phyloP scores from a whole-genome alignment of 2,888 invertebrate species.

The Parnassius glacialis region DNA sequence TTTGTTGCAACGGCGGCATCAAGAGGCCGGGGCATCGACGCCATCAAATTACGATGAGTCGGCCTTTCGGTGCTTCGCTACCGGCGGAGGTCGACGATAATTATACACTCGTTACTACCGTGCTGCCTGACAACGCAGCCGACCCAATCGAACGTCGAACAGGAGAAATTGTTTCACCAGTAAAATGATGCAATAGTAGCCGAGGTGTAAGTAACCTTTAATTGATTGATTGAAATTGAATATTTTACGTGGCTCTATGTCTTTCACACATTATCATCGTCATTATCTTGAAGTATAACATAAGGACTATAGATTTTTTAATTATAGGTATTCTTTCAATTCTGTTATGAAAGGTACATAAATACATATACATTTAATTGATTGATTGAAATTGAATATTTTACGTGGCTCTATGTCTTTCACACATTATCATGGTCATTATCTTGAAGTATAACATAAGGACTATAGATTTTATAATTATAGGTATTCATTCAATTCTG shows the following conservation, averaged over 20 bases:
- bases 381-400: not conserved
- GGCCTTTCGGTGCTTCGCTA: slow-evolving; percentile 78
- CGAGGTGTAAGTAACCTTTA: not conserved
- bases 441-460: too few relatives aligned
- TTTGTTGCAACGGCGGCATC: slow-evolving; percentile 56
- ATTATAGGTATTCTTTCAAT: too few relatives aligned
- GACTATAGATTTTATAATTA: too few relatives aligned
- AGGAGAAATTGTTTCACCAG: slow-evolving; percentile 60
- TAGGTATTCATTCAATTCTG: too few relatives aligned
- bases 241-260: slow-evolving; percentile 1
- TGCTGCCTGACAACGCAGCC: slow-evolving; percentile 57
- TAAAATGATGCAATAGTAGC: not conserved
- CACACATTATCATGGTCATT: too few relatives aligned
- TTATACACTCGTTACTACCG: slow-evolving; percentile 81
- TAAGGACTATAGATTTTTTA: too few relatives aligned
- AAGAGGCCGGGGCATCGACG: slow-evolving; percentile 61
- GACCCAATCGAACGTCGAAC: slow-evolving; percentile 52
- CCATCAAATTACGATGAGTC: slow-evolving; percentile 81
- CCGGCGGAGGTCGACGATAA: slow-evolving; percentile 68
- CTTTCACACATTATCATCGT: too few relatives aligned
- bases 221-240: not conserved
- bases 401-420: not conserved
- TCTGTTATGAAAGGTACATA: too few relatives aligned
- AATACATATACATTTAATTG: not conserved
- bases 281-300: too few relatives aligned